phyloP scores from a whole-genome alignment of 2,113 vertebrate species.

The Rhinoderma darwinii region DNA sequence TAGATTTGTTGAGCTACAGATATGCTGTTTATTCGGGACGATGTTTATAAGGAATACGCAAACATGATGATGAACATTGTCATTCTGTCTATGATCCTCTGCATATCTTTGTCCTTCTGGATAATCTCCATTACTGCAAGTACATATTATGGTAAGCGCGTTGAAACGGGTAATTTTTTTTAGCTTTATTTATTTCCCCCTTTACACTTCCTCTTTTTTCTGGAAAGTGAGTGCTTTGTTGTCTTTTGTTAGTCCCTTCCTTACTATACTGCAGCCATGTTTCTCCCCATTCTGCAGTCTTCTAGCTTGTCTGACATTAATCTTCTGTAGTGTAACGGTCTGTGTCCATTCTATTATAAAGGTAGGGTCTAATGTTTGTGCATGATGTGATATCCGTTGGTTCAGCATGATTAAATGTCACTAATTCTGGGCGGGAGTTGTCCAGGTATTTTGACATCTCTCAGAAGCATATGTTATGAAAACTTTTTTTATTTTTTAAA shows the following conservation, averaged over 20 bases:
- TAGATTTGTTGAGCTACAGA: conserved; percentile 61
- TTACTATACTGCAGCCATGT: too few relatives aligned
- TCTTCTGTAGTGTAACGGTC: too few relatives aligned
- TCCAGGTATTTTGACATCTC: too few relatives aligned
- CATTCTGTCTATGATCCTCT: conserved; percentile 84
- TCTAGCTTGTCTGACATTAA: too few relatives aligned
- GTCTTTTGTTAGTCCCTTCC: neutral
- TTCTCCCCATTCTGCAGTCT: too few relatives aligned
- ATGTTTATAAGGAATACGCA: conserved; percentile 76
- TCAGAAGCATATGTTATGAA: too few relatives aligned
- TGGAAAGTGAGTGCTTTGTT: neutral
- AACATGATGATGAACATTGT: conserved; percentile 92
- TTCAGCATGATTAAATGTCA: too few relatives aligned
- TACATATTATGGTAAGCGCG: conserved; percentile 84
- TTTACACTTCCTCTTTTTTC: neutral
- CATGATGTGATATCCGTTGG: neutral
- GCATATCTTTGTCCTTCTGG: conserved; percentile 90
- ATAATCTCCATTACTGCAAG: conserved; percentile 85
- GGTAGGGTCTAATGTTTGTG: too few relatives aligned
- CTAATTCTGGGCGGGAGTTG: too few relatives aligned
- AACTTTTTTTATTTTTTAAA: too few relatives aligned
- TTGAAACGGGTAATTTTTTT: neutral
- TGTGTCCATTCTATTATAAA: too few relatives aligned
- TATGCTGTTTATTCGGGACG: conserved; percentile 69
- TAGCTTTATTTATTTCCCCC: neutral